phyloP scores from a whole-genome alignment of 1,140 invertebrate species.

The Drosophila bocki region DNA sequence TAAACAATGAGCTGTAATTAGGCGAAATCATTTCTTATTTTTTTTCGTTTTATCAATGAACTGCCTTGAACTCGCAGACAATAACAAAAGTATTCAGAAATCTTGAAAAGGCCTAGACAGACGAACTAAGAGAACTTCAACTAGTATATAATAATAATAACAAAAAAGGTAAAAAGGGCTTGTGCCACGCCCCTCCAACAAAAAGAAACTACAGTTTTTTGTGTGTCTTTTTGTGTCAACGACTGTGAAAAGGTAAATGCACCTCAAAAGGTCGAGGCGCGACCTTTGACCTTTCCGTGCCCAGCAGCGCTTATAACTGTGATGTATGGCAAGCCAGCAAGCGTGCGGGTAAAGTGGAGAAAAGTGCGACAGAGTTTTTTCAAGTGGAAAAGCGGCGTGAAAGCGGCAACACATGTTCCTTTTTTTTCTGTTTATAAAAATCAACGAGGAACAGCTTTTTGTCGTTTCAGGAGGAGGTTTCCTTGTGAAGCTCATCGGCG shows the following conservation, averaged over 20 bases:
- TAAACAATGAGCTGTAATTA: slow-evolving; percentile 56
- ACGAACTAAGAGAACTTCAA: slow-evolving; percentile 43
- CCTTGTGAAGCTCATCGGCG: slow-evolving; percentile 6
- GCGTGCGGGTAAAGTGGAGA: not conserved
- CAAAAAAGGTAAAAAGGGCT: slow-evolving; percentile 13
- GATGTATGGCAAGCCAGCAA: slow-evolving; percentile 7
- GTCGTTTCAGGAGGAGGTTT: not conserved
- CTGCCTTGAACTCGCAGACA: slow-evolving; percentile 63
- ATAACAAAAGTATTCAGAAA: slow-evolving; percentile 18
- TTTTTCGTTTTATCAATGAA: slow-evolving; percentile 53
- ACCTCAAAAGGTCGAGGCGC: slow-evolving; percentile 34
- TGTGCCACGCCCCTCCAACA: slow-evolving; percentile 30
- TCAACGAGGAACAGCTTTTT: slow-evolving; percentile 2
- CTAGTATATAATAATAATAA: slow-evolving; percentile 22
- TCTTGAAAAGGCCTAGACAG: slow-evolving; percentile 42
- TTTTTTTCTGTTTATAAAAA: not conserved
- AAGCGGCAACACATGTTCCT: slow-evolving; percentile 53
- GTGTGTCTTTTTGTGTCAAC: slow-evolving; percentile 62
- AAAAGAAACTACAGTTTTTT: slow-evolving; percentile 19
- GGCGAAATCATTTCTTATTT: slow-evolving; percentile 18
- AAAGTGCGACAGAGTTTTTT: slow-evolving; percentile 28
- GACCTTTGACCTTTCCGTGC: slow-evolving; percentile 76
- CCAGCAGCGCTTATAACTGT: slow-evolving; percentile 40
- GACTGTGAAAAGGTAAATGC: slow-evolving; percentile 74
- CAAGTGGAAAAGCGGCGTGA: slow-evolving; percentile 72